phyloP scores from a whole-genome alignment of 2,113 vertebrate genomes.

The Tringa solitaria region DNA sequence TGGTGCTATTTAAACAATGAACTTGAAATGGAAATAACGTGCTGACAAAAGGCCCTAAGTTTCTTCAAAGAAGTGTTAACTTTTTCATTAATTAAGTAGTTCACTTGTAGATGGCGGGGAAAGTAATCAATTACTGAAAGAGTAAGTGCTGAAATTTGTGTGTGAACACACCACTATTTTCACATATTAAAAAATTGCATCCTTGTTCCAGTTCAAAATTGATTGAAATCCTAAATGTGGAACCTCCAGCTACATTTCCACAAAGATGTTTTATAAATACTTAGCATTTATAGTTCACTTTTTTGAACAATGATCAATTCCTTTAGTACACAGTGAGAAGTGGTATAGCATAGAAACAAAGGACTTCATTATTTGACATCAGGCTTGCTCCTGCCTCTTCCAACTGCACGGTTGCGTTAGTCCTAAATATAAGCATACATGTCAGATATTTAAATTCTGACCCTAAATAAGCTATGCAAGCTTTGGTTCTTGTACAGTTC shows the following conservation, averaged over 20 bases:
- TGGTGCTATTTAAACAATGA: neutral
- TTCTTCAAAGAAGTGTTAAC: neutral
- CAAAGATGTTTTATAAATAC: neutral
- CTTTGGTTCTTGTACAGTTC: neutral
- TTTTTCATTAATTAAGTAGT: neutral
- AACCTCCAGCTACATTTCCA: neutral
- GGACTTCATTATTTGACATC: neutral
- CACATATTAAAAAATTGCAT: neutral
- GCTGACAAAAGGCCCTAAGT: neutral
- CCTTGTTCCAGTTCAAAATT: neutral
- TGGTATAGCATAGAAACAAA: neutral
- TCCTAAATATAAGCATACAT: neutral
- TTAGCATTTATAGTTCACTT: neutral
- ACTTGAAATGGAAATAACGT: neutral
- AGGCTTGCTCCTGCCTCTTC: neutral
- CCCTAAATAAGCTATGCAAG: neutral
- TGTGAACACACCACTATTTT: neutral
- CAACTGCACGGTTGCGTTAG: neutral
- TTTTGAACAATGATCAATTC: neutral
- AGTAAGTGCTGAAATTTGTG: neutral
- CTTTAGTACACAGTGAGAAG: neutral
- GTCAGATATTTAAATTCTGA: neutral
- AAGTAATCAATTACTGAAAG: neutral
- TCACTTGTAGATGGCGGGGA: neutral
- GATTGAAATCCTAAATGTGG: neutral